Evolutionary conservation across 2,888 invertebrate species (phyloP).

Genomic region (Eubasilissa splendida): DNA sequence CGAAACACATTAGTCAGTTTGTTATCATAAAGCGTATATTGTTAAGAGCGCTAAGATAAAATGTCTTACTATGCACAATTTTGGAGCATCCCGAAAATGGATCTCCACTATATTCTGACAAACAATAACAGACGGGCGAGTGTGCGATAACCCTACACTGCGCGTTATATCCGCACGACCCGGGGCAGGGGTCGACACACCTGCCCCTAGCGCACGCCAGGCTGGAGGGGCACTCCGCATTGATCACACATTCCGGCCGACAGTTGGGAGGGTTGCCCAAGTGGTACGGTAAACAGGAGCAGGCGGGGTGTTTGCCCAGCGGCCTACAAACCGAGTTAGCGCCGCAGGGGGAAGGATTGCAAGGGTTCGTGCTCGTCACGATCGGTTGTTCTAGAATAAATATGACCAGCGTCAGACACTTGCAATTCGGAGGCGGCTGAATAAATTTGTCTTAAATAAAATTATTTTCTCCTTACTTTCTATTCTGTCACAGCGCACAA

Average conservation of each 20-base stretch:
- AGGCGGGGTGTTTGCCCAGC: slow-evolving; percentile 71
- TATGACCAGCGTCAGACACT: slow-evolving; percentile 1
- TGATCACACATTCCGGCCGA: slow-evolving; percentile 77
- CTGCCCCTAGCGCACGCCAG: slow-evolving; percentile 71
- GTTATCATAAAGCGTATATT: slow-evolving; percentile 33
- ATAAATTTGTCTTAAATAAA: not conserved
- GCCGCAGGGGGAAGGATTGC: slow-evolving; percentile 77
- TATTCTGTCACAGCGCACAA: slow-evolving; percentile 72
- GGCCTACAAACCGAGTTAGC: slow-evolving; percentile 75
- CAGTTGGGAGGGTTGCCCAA: slow-evolving; percentile 77
- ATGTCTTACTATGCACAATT: slow-evolving; percentile 60
- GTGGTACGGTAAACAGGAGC: slow-evolving; percentile 75
- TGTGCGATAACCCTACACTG: slow-evolving; percentile 71
- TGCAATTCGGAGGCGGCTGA: not conserved
- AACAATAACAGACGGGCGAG: slow-evolving; percentile 70
- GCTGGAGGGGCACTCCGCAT: slow-evolving; percentile 70
- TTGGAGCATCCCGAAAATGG: slow-evolving; percentile 74
- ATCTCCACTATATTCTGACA: slow-evolving; percentile 74
- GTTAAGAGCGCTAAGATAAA: slow-evolving; percentile 6
- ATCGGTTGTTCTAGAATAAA: slow-evolving; percentile 52
- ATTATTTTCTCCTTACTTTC: slow-evolving; percentile 63
- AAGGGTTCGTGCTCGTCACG: slow-evolving; percentile 68
- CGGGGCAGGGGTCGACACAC: slow-evolving; percentile 73
- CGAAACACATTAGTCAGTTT: slow-evolving; percentile 1
- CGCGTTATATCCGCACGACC: slow-evolving; percentile 72